phyloP scores from a whole-genome alignment of 2,797 vertebrate species.

The Megaceryle alcyon region DNA sequence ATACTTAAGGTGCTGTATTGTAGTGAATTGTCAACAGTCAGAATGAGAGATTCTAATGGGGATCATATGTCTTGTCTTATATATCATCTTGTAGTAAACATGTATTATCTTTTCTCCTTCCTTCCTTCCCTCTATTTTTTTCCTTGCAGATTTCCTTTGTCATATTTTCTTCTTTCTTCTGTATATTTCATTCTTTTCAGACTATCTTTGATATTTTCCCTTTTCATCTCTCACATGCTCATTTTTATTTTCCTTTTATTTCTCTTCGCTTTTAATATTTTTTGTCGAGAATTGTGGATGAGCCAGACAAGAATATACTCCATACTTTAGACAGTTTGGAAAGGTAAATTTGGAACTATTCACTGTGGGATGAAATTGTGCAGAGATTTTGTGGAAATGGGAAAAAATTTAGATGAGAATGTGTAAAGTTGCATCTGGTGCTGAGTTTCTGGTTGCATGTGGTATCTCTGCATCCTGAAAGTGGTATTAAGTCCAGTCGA shows the following conservation, averaged over 20 bases:
- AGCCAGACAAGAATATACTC: neutral
- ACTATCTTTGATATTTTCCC: neutral
- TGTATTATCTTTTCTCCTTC: conserved; percentile 3
- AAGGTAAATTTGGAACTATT: neutral
- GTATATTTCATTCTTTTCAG: neutral
- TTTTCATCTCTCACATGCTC: neutral
- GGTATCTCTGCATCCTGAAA: neutral
- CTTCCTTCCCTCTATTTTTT: neutral
- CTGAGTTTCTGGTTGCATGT: neutral
- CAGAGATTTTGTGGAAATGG: neutral
- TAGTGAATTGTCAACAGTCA: neutral
- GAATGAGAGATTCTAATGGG: neutral
- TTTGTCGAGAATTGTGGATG: neutral
- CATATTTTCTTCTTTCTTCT: neutral
- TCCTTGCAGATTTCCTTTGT: neutral
- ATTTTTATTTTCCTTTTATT: neutral
- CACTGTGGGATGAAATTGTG: neutral
- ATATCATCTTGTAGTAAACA: neutral
- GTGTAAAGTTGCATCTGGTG: neutral
- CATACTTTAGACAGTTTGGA: neutral
- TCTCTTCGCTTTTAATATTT: neutral
- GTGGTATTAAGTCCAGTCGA: neutral
- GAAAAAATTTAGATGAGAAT: neutral
- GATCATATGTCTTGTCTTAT: neutral
- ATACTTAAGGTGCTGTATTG: neutral